phyloP scores from a whole-genome alignment of 2,113 vertebrate genomes.

The Tetrax tetrax region DNA sequence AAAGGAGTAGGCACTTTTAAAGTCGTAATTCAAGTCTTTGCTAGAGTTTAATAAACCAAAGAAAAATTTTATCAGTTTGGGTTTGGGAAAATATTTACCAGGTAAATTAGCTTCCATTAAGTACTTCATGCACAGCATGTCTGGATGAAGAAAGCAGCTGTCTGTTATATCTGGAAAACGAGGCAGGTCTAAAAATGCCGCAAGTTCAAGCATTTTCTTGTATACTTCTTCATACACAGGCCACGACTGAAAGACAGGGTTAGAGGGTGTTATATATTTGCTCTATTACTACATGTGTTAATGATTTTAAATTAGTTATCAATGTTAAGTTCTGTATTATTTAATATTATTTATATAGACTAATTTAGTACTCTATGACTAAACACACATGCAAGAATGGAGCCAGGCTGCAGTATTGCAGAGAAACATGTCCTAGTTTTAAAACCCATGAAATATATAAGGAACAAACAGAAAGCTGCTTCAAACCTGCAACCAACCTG shows the following conservation, averaged over 20 bases:
- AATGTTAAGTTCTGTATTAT: not conserved
- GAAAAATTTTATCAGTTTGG: not conserved
- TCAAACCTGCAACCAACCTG: not conserved
- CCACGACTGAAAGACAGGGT: constrained; percentile 76
- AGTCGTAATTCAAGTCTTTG: not conserved
- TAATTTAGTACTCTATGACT: not conserved
- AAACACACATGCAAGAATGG: not conserved
- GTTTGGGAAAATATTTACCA: constrained; percentile 74
- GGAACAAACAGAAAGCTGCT: not conserved
- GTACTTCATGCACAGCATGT: constrained; percentile 86
- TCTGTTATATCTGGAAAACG: constrained; percentile 85
- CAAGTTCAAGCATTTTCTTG: constrained; percentile 72
- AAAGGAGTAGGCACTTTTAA: not conserved
- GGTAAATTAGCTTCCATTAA: constrained; percentile 90
- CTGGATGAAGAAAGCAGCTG: constrained; percentile 86
- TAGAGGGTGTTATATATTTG: not conserved
- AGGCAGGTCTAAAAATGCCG: constrained; percentile 81
- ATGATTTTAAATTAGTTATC: not conserved
- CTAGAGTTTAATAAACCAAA: constrained; percentile 9
- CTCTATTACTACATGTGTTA: not conserved
- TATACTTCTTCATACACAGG: constrained; percentile 81
- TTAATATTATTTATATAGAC: not conserved
- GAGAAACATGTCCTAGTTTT: rapidly evolving
- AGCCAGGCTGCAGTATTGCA: not conserved
- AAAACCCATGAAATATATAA: not conserved